Conservation (phyloP, 1,140 invertebrate species). For the Coptotermes formosanus region DNA sequence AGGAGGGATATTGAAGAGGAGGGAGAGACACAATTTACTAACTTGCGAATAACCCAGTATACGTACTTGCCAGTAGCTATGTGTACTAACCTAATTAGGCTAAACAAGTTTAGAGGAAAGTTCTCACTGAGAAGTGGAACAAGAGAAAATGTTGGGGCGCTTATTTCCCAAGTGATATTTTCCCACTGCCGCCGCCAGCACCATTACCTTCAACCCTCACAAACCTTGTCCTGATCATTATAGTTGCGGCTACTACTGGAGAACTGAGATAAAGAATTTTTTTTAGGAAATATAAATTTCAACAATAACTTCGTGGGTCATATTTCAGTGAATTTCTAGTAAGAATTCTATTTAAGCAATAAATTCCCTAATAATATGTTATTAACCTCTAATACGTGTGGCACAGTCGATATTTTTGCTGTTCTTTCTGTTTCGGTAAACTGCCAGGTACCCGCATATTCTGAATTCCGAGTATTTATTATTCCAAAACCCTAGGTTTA, state of each 20-base stretch:
- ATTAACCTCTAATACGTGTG: too few species aligned
- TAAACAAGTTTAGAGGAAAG: neutral
- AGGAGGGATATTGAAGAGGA: neutral
- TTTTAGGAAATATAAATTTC: neutral
- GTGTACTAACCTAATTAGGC: slow-evolving; percentile 11
- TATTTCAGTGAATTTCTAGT: too few species aligned
- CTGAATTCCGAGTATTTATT: too few species aligned
- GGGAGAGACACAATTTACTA: neutral
- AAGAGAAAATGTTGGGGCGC: neutral
- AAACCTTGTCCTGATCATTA: neutral
- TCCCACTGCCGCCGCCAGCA: neutral
- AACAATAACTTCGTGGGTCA: neutral
- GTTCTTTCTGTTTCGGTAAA: too few species aligned
- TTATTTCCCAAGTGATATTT: neutral
- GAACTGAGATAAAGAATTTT: neutral
- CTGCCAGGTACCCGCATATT: too few species aligned
- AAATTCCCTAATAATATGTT: too few species aligned
- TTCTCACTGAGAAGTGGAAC: neutral
- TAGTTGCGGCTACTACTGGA: neutral
- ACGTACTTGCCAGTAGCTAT: neutral
- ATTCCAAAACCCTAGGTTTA: too few species aligned
- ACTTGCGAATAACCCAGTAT: neutral
- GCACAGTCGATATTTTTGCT: too few species aligned
- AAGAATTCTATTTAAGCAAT: too few species aligned
- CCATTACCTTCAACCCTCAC: neutral